These are phyloP conservation scores for Falcunculus frontatus DNA, from an alignment of 2,113 vertebrate species.

Conservation along the genomic window DNA sequence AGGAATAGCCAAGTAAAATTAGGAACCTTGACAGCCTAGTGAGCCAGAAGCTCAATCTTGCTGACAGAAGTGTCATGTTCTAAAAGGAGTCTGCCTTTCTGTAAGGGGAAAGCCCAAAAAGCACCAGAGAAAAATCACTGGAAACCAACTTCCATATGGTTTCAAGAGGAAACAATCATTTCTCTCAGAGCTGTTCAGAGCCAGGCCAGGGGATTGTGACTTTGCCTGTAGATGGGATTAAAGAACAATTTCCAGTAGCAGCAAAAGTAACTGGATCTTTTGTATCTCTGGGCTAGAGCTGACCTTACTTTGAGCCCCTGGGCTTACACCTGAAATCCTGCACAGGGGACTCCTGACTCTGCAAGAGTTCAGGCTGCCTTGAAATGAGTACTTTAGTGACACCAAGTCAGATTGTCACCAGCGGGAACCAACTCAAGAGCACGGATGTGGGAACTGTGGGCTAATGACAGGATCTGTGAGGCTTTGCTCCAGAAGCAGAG, in stretches of 20 bases:
- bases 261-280: background rate
- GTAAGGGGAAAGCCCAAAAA: background rate
- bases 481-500: background rate
- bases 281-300: background rate
- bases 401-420: background rate
- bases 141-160: conserved; percentile 17
- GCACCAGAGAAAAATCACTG: background rate
- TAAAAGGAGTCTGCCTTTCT: background rate
- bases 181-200: background rate
- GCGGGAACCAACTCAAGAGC: background rate
- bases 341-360: background rate
- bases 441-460: background rate
- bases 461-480: background rate
- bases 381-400: background rate
- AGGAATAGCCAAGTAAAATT: background rate
- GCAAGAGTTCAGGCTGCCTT: background rate
- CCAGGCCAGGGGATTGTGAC: background rate
- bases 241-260: background rate
- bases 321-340: background rate
- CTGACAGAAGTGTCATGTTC: background rate
- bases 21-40: background rate
- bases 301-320: background rate
- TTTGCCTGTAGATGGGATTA: background rate
- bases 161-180: background rate
- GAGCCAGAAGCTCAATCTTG: background rate